Conservation (phyloP, 2,797 vertebrate species). For the Xenopus petersii region DNA sequence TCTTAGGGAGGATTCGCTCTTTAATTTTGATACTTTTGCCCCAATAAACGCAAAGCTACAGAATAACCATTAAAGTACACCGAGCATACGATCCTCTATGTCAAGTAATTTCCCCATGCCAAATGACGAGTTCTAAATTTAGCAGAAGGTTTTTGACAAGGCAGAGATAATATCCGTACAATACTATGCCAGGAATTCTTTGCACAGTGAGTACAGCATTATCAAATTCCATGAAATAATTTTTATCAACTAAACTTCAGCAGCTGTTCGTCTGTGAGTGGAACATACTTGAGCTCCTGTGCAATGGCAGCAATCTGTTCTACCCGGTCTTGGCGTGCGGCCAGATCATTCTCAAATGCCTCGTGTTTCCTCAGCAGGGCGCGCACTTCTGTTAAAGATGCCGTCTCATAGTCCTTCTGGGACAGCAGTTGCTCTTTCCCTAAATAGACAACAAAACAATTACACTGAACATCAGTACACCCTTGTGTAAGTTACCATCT, state of each 20-base stretch:
- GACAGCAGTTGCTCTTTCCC: slow-evolving; percentile 87
- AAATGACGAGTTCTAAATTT: slow-evolving; percentile 49
- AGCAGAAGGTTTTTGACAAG: slow-evolving; percentile 52
- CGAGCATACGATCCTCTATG: not conserved
- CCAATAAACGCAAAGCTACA: not conserved
- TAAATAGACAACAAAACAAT: slow-evolving; percentile 57
- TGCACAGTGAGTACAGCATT: slow-evolving; percentile 61
- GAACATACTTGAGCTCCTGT: slow-evolving; percentile 86
- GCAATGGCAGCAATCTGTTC: slow-evolving; percentile 90
- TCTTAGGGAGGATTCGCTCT: no score
- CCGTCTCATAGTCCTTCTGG: slow-evolving; percentile 82
- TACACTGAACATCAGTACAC: not conserved
- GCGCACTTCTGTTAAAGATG: slow-evolving; percentile 76
- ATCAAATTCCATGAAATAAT: slow-evolving; percentile 65
- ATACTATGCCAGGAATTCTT: slow-evolving; percentile 58
- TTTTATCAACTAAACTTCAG: slow-evolving; percentile 66
- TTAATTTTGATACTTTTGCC: no score
- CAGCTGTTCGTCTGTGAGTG: slow-evolving; percentile 62
- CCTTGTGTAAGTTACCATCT: no score
- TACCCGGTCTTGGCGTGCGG: slow-evolving; percentile 86
- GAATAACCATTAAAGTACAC: no score
- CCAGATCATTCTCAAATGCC: slow-evolving; percentile 86
- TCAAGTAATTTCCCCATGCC: slow-evolving; percentile 2
- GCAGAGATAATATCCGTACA: slow-evolving; percentile 59
- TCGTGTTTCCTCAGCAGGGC: slow-evolving; percentile 84